Evolutionary conservation across 2,113 vertebrate genomes (phyloP), one percentile per base, ranked within the genome.

Genomic region (Aptenodytes patagonicus): DNA sequence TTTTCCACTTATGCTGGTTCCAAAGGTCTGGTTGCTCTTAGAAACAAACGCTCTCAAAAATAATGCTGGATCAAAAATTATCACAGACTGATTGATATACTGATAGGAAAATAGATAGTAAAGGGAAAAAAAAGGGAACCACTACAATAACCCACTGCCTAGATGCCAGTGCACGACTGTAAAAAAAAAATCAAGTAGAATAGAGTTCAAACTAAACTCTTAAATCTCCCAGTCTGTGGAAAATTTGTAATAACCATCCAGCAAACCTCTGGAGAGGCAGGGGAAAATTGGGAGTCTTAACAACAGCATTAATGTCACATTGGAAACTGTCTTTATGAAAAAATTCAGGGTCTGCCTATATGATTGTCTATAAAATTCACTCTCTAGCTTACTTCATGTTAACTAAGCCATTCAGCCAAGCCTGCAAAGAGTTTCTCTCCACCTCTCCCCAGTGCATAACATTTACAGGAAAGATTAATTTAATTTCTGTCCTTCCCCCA

Each of bases 281-380:
- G 6, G 25, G 22, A 54, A 52, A 72, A 46, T 1, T 34, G 13
- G 3, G 11, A 58, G 14, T 49, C 49, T 65, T 83, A 49, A 10
- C 44, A 77, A 10, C 5, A 1, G 8, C 28, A 60, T 51, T 34
- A 68, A 52, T 0, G 0, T 62, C 46, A 66, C 17, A 70, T 1
- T 3, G 38, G 29, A 87, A 86, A n/a, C 12, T 5, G 9, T 36
- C 17, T 58, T 80, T 9, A 71, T 34, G 8, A 61, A 85, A 75
- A 89, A 40, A 77, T 3, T 64, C 15, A 34, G 17, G 3, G n/a
- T 68, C 66, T 80, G 36, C 29, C 22, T 57, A 36, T 51, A 44
- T 2, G 1, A 44, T 7, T 54, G 7, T 13, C 51, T 85, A 18
- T 6, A 80, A 25, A 73, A 66, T 61, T 86, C 11, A n/a, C 82